Percentiles rank a stretch among this genome's conserved stretches.
Evolutionary conservation across 2,113 vertebrate species (phyloP).

Genomic region (Siphamia tubifer): DNA sequence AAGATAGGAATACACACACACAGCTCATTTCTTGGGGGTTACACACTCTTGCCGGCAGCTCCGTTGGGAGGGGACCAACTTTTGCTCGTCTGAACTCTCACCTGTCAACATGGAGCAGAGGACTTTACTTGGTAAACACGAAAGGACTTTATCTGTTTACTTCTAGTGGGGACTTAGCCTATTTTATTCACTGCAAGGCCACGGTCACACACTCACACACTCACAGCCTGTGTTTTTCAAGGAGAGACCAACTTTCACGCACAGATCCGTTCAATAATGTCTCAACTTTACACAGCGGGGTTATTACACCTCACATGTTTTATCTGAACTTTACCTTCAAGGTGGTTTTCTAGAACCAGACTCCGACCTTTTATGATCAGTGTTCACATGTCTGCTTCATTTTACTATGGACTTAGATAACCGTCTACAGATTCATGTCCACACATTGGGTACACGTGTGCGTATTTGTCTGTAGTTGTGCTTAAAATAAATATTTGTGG

Average conservation of each 20-base stretch:
- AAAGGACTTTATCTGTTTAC: constrained; percentile 73
- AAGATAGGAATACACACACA: no score
- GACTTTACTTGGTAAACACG: constrained; percentile 75
- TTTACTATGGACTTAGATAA: no score
- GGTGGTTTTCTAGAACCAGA: no score
- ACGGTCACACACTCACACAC: no score
- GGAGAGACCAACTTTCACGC: constrained; percentile 2
- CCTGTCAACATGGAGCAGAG: constrained; percentile 73
- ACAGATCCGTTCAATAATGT: constrained; percentile 1
- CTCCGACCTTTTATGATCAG: no score
- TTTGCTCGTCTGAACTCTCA: constrained; percentile 73
- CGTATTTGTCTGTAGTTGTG: no score
- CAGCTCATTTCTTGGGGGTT: constrained; percentile 60
- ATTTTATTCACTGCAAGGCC: constrained; percentile 28
- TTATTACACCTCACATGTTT: no score
- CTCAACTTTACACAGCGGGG: not conserved
- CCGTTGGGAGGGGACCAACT: constrained; percentile 55
- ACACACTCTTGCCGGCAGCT: constrained; percentile 51
- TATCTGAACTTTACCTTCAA: no score
- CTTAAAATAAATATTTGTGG: no score
- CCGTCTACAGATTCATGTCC: no score
- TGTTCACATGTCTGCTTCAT: no score
- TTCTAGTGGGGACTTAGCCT: constrained; percentile 46
- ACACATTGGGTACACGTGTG: no score
- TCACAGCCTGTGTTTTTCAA: constrained; percentile 21